These are phyloP conservation scores for Drosophila suboccidentalis DNA, from an alignment of 2,888 invertebrate genomes.

Conservation along the genomic window DNA sequence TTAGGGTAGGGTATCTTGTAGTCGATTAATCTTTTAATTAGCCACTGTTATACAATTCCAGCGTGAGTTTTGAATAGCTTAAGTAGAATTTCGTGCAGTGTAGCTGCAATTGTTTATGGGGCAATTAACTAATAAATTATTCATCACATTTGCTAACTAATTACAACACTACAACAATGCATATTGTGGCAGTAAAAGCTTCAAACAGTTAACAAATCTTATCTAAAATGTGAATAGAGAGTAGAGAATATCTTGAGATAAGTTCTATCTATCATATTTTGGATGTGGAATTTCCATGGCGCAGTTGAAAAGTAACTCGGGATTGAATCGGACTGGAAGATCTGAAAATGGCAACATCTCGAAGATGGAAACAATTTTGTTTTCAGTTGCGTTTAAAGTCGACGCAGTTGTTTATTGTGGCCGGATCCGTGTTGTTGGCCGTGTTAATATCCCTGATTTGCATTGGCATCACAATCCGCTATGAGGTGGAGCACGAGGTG, in stretches of 20 bases:
- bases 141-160: constrained; percentile 67
- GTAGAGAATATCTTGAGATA: neutral
- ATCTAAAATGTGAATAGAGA: neutral
- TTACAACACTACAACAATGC: constrained; percentile 49
- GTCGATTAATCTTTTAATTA: too few relatives aligned
- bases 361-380: constrained; percentile 40
- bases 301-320: neutral
- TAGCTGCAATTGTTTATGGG: constrained; percentile 53
- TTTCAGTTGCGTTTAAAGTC: constrained; percentile 56
- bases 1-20: too few relatives aligned
- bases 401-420: constrained; percentile 74
- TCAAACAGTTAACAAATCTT: constrained; percentile 33
- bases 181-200: constrained; percentile 43
- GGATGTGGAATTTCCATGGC: neutral
- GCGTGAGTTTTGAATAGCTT: neutral
- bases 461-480: constrained; percentile 73
- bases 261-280: neutral
- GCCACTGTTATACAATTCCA: too few relatives aligned
- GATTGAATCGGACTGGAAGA: neutral
- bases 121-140: constrained; percentile 74
- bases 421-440: constrained; percentile 65
- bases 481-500: constrained; percentile 78
- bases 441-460: constrained; percentile 75
- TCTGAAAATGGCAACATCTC: constrained; percentile 37
- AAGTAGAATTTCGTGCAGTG: constrained; percentile 40